Evolutionary conservation across 2,113 vertebrate genomes (phyloP), one percentile per base, ranked within the genome.

Genomic region (Dicrurus megarhynchus): DNA sequence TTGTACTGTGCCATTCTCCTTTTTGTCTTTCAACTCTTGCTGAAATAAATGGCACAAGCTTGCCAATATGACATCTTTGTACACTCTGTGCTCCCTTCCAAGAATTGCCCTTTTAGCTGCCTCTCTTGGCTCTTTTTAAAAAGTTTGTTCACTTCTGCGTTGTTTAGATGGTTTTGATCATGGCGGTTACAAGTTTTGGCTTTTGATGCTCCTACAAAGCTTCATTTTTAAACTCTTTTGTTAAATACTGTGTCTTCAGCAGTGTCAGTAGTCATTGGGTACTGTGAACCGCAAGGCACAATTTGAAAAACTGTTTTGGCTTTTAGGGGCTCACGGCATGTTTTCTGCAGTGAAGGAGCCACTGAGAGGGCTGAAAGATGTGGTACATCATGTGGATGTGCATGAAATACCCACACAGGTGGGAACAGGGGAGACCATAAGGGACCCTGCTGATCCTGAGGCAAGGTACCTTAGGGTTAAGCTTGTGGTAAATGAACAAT

Each of bases 321-420:
- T 77, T 23, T 42, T 70, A 4, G 22, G 12, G 50, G 23, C 11
- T 89, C 10, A 5, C 1, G 4, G 15, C 2, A 1, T 33, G 35
- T 57, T 84, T 81, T 67, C 24, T 44, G 50, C 39, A 30, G n/a
- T 7, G 37, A 46, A 50, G 32, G 55, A 65, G 46, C 39, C 2
- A 0, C 39, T 74, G 64, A 9, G 19, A 53, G 60, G 37, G 33
- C 33, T 56, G 69, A 37, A 74, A 55, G 21, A 27, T 49, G 21
- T 14, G 26, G 14, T 9, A 5, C 26, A 5, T 76, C 0, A 0
- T 4, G 27, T 1, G 3, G 7, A 6, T 37, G 27, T 59, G 13
- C 16, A 7, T 59, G 23, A 70, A 90, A 60, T 78, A 41, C 21
- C 39, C 61, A 55, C 8, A 8, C 13, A 59, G 27, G 23, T 10